Conservation (phyloP, 2,797 vertebrate genomes). For the Ptychadena robeensis region DNA sequence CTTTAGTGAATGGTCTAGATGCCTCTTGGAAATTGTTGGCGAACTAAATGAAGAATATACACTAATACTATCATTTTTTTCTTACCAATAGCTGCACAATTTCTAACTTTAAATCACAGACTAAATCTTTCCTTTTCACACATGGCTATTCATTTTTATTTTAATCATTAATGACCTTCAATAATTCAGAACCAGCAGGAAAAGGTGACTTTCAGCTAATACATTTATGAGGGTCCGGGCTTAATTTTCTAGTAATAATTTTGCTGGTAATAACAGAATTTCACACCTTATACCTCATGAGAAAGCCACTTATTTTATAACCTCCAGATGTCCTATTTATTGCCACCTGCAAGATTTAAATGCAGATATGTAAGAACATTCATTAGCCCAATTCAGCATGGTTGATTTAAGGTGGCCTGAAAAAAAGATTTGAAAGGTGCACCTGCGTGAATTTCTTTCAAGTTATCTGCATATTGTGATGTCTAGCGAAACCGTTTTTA, state of each 20-base stretch:
- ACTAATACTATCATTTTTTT: not conserved
- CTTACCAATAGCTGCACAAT: not conserved
- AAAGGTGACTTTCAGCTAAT: slow-evolving; percentile 50
- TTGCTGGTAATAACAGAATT: slow-evolving; percentile 25
- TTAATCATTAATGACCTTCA: slow-evolving; percentile 41
- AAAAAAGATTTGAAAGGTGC: too few species aligned
- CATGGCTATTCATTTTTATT: not conserved
- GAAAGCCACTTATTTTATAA: slow-evolving; percentile 22
- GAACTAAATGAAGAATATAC: not conserved
- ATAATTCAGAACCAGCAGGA: slow-evolving; percentile 36
- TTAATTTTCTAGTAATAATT: slow-evolving; percentile 6
- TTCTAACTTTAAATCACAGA: not conserved
- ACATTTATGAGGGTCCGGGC: slow-evolving; percentile 13
- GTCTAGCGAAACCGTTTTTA: too few species aligned
- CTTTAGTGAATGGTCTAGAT: not conserved
- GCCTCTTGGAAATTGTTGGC: not conserved
- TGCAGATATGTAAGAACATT: not conserved
- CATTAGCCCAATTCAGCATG: too few species aligned
- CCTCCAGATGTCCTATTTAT: slow-evolving; percentile 1
- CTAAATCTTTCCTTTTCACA: not conserved
- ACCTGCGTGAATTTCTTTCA: too few species aligned
- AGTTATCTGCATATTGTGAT: too few species aligned
- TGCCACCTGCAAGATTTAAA: not conserved
- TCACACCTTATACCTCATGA: slow-evolving; percentile 1
- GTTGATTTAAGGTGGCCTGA: too few species aligned